phyloP scores from a whole-genome alignment of 2,888 invertebrate genomes.

The Tipula unca region DNA sequence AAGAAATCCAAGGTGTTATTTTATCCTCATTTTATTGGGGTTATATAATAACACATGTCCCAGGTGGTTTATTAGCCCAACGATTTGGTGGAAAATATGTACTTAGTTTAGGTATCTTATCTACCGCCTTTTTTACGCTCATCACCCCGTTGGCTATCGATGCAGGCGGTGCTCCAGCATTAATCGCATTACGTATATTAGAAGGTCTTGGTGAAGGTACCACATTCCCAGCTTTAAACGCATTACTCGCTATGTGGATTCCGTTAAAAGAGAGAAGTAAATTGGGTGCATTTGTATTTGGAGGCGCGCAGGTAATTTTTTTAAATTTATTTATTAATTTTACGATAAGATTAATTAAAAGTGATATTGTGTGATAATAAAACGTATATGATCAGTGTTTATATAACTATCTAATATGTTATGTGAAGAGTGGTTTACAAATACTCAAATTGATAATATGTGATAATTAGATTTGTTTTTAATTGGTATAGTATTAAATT shows the following conservation, averaged over 20 bases:
- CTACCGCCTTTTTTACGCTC: conserved; percentile 72
- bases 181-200: conserved; percentile 64
- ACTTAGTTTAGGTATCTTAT: conserved; percentile 70
- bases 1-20: conserved; percentile 64
- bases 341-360: neutral
- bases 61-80: conserved; percentile 73
- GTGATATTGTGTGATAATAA: neutral
- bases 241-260: conserved; percentile 72
- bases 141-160: conserved; percentile 67
- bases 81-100: conserved; percentile 80
- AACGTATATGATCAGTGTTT: neutral
- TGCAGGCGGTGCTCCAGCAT: conserved; percentile 52
- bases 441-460: neutral
- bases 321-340: neutral
- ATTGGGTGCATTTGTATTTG: conserved; percentile 69
- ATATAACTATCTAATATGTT: neutral
- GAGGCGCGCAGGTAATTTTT: conserved; percentile 52
- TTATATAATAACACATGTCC: conserved; percentile 72
- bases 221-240: conserved; percentile 76
- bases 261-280: conserved; percentile 68
- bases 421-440: neutral
- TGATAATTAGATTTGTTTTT: neutral
- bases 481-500: neutral
- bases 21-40: conserved; percentile 80
- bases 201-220: conserved; percentile 83